A percentile compares a stretch with the other conserved stretches of the same genome.
phyloP scores from a whole-genome alignment of 2,888 invertebrate species.

The Drosophila atroscutellata region DNA sequence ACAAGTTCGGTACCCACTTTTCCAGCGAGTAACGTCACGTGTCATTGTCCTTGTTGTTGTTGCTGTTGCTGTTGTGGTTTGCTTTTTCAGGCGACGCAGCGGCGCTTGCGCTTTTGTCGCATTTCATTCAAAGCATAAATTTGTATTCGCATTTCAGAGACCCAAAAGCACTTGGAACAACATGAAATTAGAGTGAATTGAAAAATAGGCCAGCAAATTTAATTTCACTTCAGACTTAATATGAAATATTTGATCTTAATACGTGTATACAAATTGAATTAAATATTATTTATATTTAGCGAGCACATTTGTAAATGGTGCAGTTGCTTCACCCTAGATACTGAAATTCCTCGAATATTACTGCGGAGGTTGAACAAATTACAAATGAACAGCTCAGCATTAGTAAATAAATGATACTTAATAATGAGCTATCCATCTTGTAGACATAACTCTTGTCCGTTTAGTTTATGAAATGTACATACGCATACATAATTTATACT shows the following conservation, averaged over 20 bases:
- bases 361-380: neutral
- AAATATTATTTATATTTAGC: neutral
- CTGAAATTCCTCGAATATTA: neutral
- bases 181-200: neutral
- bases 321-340: neutral
- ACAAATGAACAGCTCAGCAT: neutral
- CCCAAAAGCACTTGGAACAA: neutral
- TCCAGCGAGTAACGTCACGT: conserved; percentile 18
- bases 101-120: conserved; percentile 52
- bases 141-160: conserved; percentile 13
- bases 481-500: neutral
- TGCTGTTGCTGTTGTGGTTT: conserved; percentile 47
- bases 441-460: neutral
- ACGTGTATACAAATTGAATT: neutral
- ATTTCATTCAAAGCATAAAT: conserved; percentile 17
- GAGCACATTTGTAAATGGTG: neutral
- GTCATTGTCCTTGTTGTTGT: conserved; percentile 7
- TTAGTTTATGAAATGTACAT: neutral
- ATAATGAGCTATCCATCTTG: neutral
- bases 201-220: neutral
- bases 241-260: neutral
- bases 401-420: neutral
- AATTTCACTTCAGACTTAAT: neutral
- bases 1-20: conserved; percentile 29
- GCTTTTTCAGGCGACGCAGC: conserved; percentile 53